Base-by-base conservation (phyloP, 1,140 invertebrate species). In the Heliconius hewitsoni region DNA sequence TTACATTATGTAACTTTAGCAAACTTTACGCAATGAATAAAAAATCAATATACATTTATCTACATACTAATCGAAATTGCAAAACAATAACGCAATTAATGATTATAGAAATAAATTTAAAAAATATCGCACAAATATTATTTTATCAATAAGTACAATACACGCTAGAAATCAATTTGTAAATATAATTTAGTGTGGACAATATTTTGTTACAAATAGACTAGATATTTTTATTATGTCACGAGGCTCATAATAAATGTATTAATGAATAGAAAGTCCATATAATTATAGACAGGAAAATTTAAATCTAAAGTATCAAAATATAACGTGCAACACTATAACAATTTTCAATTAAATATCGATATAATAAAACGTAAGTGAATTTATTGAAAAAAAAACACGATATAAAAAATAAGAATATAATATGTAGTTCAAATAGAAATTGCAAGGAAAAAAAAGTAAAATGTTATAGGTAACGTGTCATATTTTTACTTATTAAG, bases 91-190 rank as follows among this genome's bases (percentile, higher is more conserved):
- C 8, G 55, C 55, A 60, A n/a, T 66, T 66, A 27, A 30, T 66
- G 18, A 16, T 66, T 13, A 66, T 13, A 66, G 60, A 30, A 27
- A 66, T 27, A 66, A 66, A 66, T 13, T 23, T 66, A 66, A 66
- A 66, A 66, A 30, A 30, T 66, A 66, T 66, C 60, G 60, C 60
- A 66, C 60, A 66, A 66, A 30, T 66, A 66, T 66, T 66, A 66
- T 66, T 66, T 66, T 66, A 66, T 66, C 60, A 16, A 6, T 66
- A 66, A 30, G 60, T 66, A 30, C 60, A 66, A 66, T 27, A 66
- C 60, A 66, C 60, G 60, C 60, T 66, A 66, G 27, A 66, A 66
- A 66, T 30, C 60, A 66, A 66, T 66, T 66, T 66, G 60, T 66
- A 66, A 66, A 66, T 66, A 66, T 66, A 66, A 66, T 27, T 30